A percentile compares a stretch with the other conserved stretches of the same genome.
These are phyloP conservation scores for Jaculus jaculus DNA, from an alignment of 2,113 vertebrate genomes.

Conservation along the genomic window DNA sequence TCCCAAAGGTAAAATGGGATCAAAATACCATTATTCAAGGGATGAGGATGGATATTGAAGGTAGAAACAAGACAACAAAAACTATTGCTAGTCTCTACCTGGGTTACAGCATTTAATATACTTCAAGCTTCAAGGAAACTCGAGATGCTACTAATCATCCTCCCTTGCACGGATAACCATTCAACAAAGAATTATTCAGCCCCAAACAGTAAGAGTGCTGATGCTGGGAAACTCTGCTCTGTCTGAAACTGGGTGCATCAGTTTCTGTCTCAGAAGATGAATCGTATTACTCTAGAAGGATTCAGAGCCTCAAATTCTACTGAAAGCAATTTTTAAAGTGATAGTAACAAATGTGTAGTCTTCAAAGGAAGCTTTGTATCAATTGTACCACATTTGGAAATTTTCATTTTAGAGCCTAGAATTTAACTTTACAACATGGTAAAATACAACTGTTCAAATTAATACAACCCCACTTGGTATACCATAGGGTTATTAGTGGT, in stretches of 20 bases:
- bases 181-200: neutral
- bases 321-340: constrained; percentile 13
- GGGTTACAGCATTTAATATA: neutral
- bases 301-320: neutral
- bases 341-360: neutral
- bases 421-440: neutral
- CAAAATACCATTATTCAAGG: neutral
- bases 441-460: neutral
- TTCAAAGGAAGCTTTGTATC: neutral
- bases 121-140: neutral
- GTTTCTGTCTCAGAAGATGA: neutral
- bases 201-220: neutral
- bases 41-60: neutral
- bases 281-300: neutral
- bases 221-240: neutral
- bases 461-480: neutral
- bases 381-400: neutral
- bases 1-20: neutral
- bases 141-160: neutral
- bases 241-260: neutral
- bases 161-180: neutral
- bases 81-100: neutral
- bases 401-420: neutral
- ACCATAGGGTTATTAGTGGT: neutral
- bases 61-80: neutral